Percentiles rank a stretch among this genome's conserved stretches.
Conservation (phyloP, 2,888 invertebrate species). For the Phortica okadai region DNA sequence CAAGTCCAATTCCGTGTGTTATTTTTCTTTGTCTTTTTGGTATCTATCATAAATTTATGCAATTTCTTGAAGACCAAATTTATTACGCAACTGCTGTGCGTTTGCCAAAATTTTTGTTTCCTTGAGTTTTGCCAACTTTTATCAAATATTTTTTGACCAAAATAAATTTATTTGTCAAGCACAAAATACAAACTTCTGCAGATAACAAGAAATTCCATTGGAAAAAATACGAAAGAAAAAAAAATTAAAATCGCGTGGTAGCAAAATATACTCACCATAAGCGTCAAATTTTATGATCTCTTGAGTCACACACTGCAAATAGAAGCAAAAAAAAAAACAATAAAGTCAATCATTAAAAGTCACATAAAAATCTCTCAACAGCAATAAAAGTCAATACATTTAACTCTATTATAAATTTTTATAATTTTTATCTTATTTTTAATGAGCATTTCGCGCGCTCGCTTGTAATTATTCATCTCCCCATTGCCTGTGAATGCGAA, state of each 20-base stretch:
- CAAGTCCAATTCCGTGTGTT: too few relatives aligned
- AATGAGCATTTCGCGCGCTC: constrained; percentile 2
- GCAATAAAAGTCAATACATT: constrained; percentile 12
- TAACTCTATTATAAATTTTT: background rate
- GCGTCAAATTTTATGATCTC: too few relatives aligned
- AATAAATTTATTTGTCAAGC: too few relatives aligned
- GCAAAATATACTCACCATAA: background rate
- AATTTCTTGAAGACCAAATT: too few relatives aligned
- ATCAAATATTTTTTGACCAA: too few relatives aligned
- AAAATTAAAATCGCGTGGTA: background rate
- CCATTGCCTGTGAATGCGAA: background rate
- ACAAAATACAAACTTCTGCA: too few relatives aligned
- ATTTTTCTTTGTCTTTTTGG: too few relatives aligned
- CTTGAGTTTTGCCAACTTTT: too few relatives aligned
- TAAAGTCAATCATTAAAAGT: constrained; percentile 4
- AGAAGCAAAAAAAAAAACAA: constrained; percentile 3
- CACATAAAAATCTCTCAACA: background rate
- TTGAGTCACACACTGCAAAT: background rate
- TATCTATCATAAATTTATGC: too few relatives aligned
- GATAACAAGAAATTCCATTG: background rate
- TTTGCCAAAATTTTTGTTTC: too few relatives aligned
- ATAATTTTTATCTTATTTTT: constrained; percentile 3
- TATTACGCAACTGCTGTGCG: too few relatives aligned
- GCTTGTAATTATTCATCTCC: constrained; percentile 13
- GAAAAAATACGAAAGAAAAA: background rate